Evolutionary conservation across 1,140 invertebrate genomes (phyloP), one percentile per base, ranked within the genome.

Genomic region (Microplitis mediator): DNA sequence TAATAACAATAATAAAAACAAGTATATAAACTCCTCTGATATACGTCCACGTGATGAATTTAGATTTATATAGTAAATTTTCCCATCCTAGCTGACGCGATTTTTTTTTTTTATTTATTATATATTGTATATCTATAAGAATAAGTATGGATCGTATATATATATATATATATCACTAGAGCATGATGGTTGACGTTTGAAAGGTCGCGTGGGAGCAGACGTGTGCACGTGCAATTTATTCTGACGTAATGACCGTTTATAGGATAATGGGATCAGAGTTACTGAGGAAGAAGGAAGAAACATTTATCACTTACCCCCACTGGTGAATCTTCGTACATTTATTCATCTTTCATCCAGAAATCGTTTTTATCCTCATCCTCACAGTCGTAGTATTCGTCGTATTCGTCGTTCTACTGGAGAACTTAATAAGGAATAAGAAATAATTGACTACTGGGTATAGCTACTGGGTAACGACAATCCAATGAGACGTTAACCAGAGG

Each of bases 191-290:
- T 58, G 66, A 69, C 66, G 50, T 69, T 69, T 69, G 66, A 69
- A 69, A 69, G 52, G 66, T 69, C 66, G 66, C 66, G 66, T 69
- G 66, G 66, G 34, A 36, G 23, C 23, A 23, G 66, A 69, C 66
- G 66, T 34, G 34, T 31, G 66, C 52, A 58, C 66, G 34, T 56
- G 54, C 54, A 68, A 68, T 68, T 68, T 68, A 68, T 68, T 58
- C 66, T 36, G 34, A 52, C 66, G 66, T 68, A 68, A 68, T 69
- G 66, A 69, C 66, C 66, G 66, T 52, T 69, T 69, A 69, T 69
- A 69, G 66, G 66, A 34, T 69, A 69, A 69, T 69, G 52, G 51
- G 34, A 36, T n/a, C 51, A 56, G 64, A 63, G 34, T 34, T 50
- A 34, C 45, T 52, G 64, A 34, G 23, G 64, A 69, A 39, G 34